These are phyloP conservation scores for Hedya salicella DNA, from an alignment of 2,888 invertebrate species.

Conservation along the genomic window DNA sequence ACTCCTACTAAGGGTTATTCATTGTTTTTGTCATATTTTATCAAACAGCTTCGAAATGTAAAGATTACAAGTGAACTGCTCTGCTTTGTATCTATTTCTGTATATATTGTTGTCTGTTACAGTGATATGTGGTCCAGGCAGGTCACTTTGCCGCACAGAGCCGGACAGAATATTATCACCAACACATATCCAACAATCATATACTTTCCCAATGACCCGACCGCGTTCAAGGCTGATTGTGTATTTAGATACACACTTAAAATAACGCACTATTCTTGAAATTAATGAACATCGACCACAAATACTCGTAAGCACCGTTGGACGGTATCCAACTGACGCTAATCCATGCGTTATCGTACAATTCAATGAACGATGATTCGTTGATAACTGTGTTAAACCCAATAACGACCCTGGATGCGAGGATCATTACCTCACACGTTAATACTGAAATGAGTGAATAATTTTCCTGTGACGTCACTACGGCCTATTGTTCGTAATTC, in stretches of 20 bases:
- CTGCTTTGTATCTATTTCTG: too few species aligned
- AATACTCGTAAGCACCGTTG: slow-evolving; percentile 24
- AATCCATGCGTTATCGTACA: slow-evolving; percentile 30
- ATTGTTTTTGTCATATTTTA: too few species aligned
- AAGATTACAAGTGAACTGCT: too few species aligned
- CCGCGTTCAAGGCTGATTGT: slow-evolving; percentile 26
- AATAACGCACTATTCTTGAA: slow-evolving; percentile 23
- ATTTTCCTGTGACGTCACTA: slow-evolving; percentile 34
- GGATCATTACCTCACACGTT: slow-evolving; percentile 41
- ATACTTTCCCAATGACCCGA: not conserved
- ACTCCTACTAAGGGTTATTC: too few species aligned
- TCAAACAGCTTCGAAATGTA: too few species aligned
- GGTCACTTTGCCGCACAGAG: too few species aligned
- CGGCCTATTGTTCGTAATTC: slow-evolving; percentile 40
- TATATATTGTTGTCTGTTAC: too few species aligned
- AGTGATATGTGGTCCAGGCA: too few species aligned
- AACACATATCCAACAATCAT: not conserved
- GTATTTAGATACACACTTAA: slow-evolving; percentile 22
- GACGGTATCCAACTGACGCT: slow-evolving; percentile 34
- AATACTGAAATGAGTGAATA: slow-evolving; percentile 40
- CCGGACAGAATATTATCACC: not conserved
- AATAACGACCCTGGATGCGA: slow-evolving; percentile 25
- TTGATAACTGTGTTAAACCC: slow-evolving; percentile 38
- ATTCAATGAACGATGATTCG: slow-evolving; percentile 43
- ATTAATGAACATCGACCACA: slow-evolving; percentile 4